phyloP scores from a whole-genome alignment of 2,797 vertebrate species.

The Hipposideros larvatus region DNA sequence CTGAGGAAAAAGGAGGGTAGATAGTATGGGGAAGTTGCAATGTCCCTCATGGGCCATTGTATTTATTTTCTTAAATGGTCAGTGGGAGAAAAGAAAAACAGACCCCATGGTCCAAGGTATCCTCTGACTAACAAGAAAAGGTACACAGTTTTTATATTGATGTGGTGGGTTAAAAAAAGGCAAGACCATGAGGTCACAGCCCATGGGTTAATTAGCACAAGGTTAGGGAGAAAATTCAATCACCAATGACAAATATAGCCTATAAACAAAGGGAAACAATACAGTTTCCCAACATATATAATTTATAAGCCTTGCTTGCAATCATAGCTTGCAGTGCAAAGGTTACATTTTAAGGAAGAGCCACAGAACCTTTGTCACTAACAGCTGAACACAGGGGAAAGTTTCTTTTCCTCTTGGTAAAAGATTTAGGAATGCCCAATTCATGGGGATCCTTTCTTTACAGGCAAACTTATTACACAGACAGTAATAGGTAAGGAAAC shows the following conservation, averaged over 20 bases:
- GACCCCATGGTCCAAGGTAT: background rate
- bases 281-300: background rate
- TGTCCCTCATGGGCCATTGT: background rate
- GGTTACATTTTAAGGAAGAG: background rate
- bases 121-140: slow-evolving; percentile 32
- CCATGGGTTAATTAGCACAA: slow-evolving; percentile 35
- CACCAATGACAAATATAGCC: background rate
- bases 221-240: slow-evolving; percentile 63
- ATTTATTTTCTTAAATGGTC: background rate
- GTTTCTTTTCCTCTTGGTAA: background rate
- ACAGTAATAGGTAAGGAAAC: too few relatives aligned
- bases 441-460: too few relatives aligned
- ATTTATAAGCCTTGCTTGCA: slow-evolving; percentile 33
- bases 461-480: too few relatives aligned
- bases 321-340: background rate
- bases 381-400: background rate
- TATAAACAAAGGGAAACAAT: slow-evolving; percentile 37
- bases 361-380: background rate
- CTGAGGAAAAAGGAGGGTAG: background rate
- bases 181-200: background rate
- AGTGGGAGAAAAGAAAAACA: slow-evolving; percentile 29
- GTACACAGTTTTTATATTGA: background rate
- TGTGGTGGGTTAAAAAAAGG: background rate
- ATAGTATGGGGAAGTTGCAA: background rate
- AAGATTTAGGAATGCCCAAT: background rate